These are phyloP conservation scores for Athrips mouffetella DNA, from an alignment of 2,888 invertebrate species.

Conservation along the genomic window DNA sequence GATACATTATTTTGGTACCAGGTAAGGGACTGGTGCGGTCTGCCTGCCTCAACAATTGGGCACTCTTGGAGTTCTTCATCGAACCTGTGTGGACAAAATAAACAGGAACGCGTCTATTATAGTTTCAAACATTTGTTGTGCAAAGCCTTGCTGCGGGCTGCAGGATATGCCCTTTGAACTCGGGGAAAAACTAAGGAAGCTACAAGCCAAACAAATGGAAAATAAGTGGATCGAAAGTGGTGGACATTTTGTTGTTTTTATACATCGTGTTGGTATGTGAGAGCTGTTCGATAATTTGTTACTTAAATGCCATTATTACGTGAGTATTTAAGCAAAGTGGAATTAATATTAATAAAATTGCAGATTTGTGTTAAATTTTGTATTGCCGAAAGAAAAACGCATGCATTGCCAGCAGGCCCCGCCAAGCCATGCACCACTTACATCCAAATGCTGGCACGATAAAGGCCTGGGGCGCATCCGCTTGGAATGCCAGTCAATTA, in stretches of 20 bases:
- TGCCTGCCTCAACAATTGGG: constrained; percentile 81
- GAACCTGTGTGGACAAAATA: constrained; percentile 78
- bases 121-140: constrained; percentile 40
- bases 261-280: constrained; percentile 32
- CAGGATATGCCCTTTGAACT: constrained; percentile 34
- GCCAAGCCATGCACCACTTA: constrained; percentile 76
- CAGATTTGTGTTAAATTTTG: constrained; percentile 29
- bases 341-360: constrained; percentile 24
- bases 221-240: constrained; percentile 24
- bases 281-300: constrained; percentile 35
- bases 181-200: constrained; percentile 32
- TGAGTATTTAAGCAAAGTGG: constrained; percentile 35
- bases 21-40: constrained; percentile 81
- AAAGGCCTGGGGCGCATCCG: constrained; percentile 39
- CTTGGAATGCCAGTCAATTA: constrained; percentile 43
- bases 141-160: constrained; percentile 32
- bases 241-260: constrained; percentile 16
- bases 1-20: constrained; percentile 70
- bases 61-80: constrained; percentile 83
- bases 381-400: constrained; percentile 53
- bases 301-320: constrained; percentile 28
- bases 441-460: constrained; percentile 54
- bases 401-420: constrained; percentile 64
- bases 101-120: constrained; percentile 64
- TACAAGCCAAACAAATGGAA: constrained; percentile 40